These are phyloP conservation scores for Epinephelus coioides DNA, from an alignment of 2,797 vertebrate genomes.

Conservation along the genomic window DNA sequence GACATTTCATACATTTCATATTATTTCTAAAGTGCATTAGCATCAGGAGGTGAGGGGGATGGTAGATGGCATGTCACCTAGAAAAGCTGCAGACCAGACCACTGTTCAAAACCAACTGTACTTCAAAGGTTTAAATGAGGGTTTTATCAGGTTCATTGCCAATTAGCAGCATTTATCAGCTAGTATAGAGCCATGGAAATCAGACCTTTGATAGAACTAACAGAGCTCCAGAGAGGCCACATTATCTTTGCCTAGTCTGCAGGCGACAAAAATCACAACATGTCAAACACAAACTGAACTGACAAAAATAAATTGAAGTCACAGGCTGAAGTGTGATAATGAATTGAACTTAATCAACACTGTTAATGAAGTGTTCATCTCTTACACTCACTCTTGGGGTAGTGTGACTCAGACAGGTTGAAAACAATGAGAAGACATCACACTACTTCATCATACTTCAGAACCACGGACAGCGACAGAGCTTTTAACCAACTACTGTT, in stretches of 20 bases:
- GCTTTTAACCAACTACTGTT: neutral
- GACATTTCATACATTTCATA: too few species aligned
- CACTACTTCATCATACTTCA: neutral
- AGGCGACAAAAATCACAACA: too few species aligned
- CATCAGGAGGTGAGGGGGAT: too few species aligned
- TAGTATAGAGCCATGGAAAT: neutral
- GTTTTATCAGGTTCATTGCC: neutral
- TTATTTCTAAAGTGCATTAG: too few species aligned
- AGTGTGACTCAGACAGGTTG: neutral
- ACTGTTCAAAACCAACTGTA: too few species aligned
- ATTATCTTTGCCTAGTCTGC: neutral
- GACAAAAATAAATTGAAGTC: neutral
- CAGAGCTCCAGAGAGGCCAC: neutral
- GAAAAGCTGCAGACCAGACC: too few species aligned
- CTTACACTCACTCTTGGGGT: neutral
- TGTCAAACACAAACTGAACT: neutral
- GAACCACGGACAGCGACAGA: slow-evolving; percentile 25
- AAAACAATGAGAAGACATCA: neutral
- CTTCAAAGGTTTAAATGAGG: neutral
- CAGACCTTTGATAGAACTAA: neutral
- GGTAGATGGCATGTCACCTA: too few species aligned
- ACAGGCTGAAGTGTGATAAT: neutral
- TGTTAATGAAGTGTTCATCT: neutral
- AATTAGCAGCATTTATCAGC: neutral
- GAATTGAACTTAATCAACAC: neutral